phyloP scores from a whole-genome alignment of 2,797 vertebrate genomes.

The Macropodus opercularis region DNA sequence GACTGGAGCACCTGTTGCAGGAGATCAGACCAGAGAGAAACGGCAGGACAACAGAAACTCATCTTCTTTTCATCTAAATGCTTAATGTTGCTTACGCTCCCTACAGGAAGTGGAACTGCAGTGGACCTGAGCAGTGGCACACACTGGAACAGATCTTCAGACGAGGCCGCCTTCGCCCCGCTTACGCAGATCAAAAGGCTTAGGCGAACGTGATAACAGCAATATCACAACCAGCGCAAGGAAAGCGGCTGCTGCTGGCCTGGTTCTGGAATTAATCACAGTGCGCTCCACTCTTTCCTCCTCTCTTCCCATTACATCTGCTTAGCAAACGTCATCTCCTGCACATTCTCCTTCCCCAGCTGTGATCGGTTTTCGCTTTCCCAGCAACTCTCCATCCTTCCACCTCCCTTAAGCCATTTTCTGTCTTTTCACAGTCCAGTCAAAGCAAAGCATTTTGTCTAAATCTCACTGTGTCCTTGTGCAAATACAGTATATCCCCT shows the following conservation, averaged over 20 bases:
- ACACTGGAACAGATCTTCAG: slow-evolving; percentile 67
- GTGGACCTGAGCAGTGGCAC: slow-evolving; percentile 47
- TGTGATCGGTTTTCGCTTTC: slow-evolving; percentile 11
- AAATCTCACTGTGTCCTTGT: background rate
- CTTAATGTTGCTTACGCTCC: no score
- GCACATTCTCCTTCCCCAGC: slow-evolving; percentile 9
- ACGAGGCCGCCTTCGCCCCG: slow-evolving; percentile 54
- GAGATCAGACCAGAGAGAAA: slow-evolving; percentile 11
- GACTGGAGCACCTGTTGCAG: no score
- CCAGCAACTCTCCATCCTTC: background rate
- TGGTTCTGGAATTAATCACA: slow-evolving; percentile 35
- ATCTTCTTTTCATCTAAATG: slow-evolving; percentile 47
- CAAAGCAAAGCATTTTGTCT: background rate
- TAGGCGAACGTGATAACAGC: slow-evolving; percentile 59
- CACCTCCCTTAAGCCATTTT: background rate
- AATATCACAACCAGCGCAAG: slow-evolving; percentile 48
- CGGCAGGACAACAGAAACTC: slow-evolving; percentile 31
- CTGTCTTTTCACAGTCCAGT: background rate
- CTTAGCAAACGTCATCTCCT: slow-evolving; percentile 19
- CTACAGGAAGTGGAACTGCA: no score
- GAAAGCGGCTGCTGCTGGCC: slow-evolving; percentile 20
- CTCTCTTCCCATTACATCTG: slow-evolving; percentile 13
- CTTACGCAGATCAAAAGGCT: slow-evolving; percentile 69
- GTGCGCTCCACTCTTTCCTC: background rate
- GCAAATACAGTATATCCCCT: slow-evolving; percentile 21